Evolutionary conservation across 2,888 invertebrate genomes (phyloP).

Genomic region (Aleiodes testaceus): DNA sequence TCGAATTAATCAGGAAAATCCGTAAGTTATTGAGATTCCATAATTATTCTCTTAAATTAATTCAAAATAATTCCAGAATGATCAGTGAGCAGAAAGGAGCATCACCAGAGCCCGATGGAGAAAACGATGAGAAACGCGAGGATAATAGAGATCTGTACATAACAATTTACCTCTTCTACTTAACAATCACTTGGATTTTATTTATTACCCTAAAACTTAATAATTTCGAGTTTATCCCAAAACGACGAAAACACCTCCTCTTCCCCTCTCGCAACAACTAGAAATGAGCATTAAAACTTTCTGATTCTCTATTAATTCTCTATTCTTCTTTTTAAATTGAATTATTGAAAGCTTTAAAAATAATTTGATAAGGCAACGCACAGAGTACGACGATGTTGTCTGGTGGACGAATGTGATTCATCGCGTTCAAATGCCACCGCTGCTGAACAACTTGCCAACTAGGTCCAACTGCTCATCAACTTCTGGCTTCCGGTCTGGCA

Average conservation of each 20-base stretch:
- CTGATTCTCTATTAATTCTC: background rate
- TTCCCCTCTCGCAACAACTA: slow-evolving; percentile 11
- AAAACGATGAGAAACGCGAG: slow-evolving; percentile 32
- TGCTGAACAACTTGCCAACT: slow-evolving; percentile 47
- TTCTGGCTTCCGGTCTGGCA: slow-evolving; percentile 50
- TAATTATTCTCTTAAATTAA: background rate
- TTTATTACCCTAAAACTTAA: slow-evolving; percentile 54
- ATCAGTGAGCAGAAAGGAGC: background rate
- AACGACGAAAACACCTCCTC: slow-evolving; percentile 6
- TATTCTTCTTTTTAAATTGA: slow-evolving; percentile 23
- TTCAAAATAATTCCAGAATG: slow-evolving; percentile 5
- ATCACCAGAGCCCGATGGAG: background rate
- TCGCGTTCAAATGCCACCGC: slow-evolving; percentile 51
- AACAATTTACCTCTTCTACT: slow-evolving; percentile 53
- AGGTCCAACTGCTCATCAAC: slow-evolving; percentile 54
- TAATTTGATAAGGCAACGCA: slow-evolving; percentile 45
- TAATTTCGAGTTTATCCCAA: slow-evolving; percentile 44
- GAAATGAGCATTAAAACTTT: background rate
- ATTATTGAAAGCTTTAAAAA: slow-evolving; percentile 8
- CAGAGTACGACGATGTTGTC: slow-evolving; percentile 45
- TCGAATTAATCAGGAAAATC: slow-evolving; percentile 7
- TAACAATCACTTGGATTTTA: slow-evolving; percentile 52
- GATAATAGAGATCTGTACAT: slow-evolving; percentile 57
- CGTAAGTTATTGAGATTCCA: background rate
- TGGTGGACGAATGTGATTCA: slow-evolving; percentile 55